Evolutionary conservation across 1,140 invertebrate genomes (phyloP).

Genomic region (Drosophila albomicans): DNA sequence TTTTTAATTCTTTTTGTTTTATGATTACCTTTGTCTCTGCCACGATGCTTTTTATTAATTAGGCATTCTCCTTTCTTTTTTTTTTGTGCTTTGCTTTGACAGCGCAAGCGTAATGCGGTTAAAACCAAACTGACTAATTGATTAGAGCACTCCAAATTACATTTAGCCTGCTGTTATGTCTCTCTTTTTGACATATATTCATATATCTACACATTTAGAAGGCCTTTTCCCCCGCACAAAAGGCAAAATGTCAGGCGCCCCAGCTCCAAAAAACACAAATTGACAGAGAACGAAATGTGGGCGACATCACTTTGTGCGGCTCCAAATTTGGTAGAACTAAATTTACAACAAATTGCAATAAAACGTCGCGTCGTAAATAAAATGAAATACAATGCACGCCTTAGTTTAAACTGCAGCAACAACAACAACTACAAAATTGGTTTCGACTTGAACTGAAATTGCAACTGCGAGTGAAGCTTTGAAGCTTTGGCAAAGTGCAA

Average conservation of each 20-base stretch:
- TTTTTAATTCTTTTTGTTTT: constrained; percentile 26
- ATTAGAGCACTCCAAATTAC: constrained; percentile 36
- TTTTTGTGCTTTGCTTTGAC: constrained; percentile 61
- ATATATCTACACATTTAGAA: constrained; percentile 12
- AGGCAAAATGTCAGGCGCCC: constrained; percentile 58
- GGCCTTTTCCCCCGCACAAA: constrained; percentile 27
- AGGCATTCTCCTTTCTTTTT: constrained; percentile 32
- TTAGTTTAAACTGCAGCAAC: constrained; percentile 50
- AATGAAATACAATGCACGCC: constrained; percentile 69
- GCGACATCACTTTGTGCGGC: constrained; percentile 64
- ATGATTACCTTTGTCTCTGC: neutral
- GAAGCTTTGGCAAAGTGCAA: constrained; percentile 72
- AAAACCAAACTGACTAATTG: constrained; percentile 51
- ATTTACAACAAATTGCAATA: constrained; percentile 80
- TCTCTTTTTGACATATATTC: neutral
- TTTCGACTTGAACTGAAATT: constrained; percentile 1
- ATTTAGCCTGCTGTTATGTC: constrained; percentile 4
- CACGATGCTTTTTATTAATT: constrained; percentile 72
- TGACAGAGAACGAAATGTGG: constrained; percentile 36
- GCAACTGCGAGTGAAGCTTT: constrained; percentile 28
- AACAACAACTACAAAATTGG: constrained; percentile 10
- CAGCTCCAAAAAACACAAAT: constrained; percentile 15
- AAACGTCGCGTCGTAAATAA: constrained; percentile 60
- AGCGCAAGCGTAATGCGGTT: constrained; percentile 54
- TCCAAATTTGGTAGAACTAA: constrained; percentile 74